phyloP scores from a whole-genome alignment of 1,140 invertebrate genomes.

The Sesamia nonagrioides region DNA sequence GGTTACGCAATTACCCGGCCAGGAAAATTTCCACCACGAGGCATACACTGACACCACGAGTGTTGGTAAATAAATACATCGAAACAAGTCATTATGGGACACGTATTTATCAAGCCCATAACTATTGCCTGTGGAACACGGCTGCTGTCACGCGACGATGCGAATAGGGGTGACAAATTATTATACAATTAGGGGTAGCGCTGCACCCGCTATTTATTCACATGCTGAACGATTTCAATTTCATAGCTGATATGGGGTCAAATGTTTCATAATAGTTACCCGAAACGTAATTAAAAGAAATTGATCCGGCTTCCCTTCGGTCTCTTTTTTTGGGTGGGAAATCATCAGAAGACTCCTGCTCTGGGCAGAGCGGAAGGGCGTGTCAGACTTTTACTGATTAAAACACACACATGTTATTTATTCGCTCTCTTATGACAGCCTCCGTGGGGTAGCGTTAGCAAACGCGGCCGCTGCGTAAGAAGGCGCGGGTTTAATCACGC shows the following conservation, averaged over 20 bases:
- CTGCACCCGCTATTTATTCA: background rate
- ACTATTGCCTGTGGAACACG: slow-evolving; percentile 1
- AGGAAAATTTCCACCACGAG: background rate
- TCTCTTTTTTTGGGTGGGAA: too few relatives aligned
- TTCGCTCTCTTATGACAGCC: too few relatives aligned
- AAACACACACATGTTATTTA: too few relatives aligned
- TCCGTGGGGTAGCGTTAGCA: too few relatives aligned
- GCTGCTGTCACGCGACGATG: background rate
- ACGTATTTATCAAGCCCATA: slow-evolving; percentile 4
- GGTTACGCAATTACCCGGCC: too few relatives aligned
- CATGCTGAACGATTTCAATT: background rate
- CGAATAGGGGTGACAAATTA: slow-evolving; percentile 15
- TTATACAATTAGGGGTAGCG: slow-evolving; percentile 12
- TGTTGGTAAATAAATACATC: slow-evolving; percentile 4
- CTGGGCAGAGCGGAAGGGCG: too few relatives aligned
- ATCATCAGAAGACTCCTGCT: too few relatives aligned
- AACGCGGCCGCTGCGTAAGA: too few relatives aligned
- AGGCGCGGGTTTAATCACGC: too few relatives aligned
- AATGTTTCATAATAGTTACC: background rate
- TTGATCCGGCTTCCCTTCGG: too few relatives aligned
- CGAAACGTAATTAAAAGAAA: background rate
- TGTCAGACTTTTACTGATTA: too few relatives aligned
- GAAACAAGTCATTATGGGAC: background rate
- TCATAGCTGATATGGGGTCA: background rate
- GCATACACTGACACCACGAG: background rate